Conservation (phyloP, 1,140 invertebrate species). For the Diachasmimorpha longicaudata region DNA sequence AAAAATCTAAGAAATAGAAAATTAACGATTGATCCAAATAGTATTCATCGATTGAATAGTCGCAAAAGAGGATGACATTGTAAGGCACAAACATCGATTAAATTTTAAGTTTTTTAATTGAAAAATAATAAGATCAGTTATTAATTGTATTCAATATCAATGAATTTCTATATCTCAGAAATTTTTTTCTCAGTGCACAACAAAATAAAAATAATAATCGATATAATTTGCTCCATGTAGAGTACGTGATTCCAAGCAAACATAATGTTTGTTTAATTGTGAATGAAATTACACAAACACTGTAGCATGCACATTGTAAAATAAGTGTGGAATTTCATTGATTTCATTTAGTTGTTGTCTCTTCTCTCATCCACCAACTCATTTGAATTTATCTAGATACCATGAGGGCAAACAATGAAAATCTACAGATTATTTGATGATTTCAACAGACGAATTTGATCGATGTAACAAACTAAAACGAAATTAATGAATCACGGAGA, state of each 20-base stretch:
- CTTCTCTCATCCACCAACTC: background rate
- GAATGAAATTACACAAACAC: conserved; percentile 39
- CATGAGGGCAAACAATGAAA: background rate
- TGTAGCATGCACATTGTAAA: conserved; percentile 22
- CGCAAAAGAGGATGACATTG: too few relatives aligned
- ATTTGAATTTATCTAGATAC: too few relatives aligned
- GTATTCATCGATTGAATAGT: too few relatives aligned
- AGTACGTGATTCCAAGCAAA: conserved; percentile 46
- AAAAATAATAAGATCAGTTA: too few relatives aligned
- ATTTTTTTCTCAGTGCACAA: too few relatives aligned
- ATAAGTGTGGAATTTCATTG: background rate
- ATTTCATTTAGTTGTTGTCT: background rate
- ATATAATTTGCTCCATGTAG: conserved; percentile 41
- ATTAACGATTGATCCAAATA: too few relatives aligned
- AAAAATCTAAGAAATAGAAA: too few relatives aligned
- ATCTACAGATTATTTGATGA: background rate
- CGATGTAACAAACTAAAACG: background rate
- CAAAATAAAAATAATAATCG: conserved; percentile 27
- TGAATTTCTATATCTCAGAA: too few relatives aligned
- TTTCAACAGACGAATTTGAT: background rate
- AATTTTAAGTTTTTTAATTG: too few relatives aligned
- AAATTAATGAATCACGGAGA: conserved; percentile 1
- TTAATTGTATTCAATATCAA: too few relatives aligned
- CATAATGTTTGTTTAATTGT: conserved; percentile 49
- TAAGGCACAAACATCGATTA: too few relatives aligned